Conservation (phyloP, 2,797 vertebrate genomes). For the Furcifer pardalis region DNA sequence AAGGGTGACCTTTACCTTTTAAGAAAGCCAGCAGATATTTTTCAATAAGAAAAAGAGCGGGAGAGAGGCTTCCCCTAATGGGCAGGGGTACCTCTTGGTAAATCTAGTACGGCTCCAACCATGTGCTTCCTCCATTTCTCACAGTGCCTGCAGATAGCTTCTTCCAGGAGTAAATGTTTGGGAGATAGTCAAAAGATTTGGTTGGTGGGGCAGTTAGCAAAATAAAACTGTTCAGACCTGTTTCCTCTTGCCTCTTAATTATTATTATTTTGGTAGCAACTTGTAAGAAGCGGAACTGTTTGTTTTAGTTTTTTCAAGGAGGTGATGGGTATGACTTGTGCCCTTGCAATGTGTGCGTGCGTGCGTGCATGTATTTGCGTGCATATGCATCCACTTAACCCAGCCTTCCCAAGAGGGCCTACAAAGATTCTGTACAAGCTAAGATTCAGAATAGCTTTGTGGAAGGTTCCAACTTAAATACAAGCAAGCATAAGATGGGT, state of each 20-base stretch:
- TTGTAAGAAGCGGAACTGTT: not conserved
- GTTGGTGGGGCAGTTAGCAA: not conserved
- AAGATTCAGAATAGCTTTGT: not conserved
- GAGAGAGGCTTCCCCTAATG: no score
- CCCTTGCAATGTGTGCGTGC: not conserved
- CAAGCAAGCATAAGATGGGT: not conserved
- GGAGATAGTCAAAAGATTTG: not conserved
- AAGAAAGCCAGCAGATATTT: not conserved
- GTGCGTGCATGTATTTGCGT: no score
- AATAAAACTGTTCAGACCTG: constrained; percentile 9
- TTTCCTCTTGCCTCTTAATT: constrained; percentile 10
- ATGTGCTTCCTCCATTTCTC: not conserved
- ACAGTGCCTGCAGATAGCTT: not conserved
- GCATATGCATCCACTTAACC: not conserved
- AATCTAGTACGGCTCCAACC: not conserved
- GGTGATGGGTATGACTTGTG: not conserved
- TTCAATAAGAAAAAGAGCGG: not conserved
- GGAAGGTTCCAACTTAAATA: not conserved
- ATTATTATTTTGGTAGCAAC: not conserved
- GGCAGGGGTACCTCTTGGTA: not conserved
- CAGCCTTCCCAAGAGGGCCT: not conserved
- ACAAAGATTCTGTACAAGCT: not conserved
- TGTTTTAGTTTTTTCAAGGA: not conserved
- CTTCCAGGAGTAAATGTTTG: not conserved
- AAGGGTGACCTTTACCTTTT: no score